Evolutionary conservation across 2,113 vertebrate genomes (phyloP).

Genomic region (Ophthalmolycus amberensis): DNA sequence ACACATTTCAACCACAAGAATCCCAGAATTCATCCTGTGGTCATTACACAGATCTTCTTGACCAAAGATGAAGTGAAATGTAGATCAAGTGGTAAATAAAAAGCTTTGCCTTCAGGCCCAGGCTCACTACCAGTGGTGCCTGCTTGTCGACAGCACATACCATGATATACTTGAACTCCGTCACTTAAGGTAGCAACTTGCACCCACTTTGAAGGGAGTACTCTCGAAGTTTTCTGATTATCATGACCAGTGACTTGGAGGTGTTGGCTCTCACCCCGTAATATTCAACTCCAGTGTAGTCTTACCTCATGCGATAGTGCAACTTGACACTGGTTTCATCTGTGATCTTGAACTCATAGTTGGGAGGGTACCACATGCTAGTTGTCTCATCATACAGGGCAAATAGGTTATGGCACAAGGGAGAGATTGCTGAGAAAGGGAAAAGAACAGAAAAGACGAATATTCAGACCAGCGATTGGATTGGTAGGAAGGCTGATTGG

Average conservation of each 20-base stretch:
- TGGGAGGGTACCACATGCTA: conserved; percentile 92
- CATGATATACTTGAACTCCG: neutral
- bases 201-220: neutral
- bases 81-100: neutral
- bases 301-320: conserved; percentile 96
- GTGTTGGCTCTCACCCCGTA: neutral
- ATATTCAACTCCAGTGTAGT: neutral
- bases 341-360: conserved; percentile 88
- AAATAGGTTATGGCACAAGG: conserved; percentile 95
- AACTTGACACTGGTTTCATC: conserved; percentile 87
- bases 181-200: neutral
- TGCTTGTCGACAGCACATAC: neutral
- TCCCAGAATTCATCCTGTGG: neutral
- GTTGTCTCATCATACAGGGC: conserved; percentile 89
- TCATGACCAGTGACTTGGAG: neutral
- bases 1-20: neutral
- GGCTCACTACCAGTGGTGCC: neutral
- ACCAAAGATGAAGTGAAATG: neutral
- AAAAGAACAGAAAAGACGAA: neutral
- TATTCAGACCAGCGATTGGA: conserved; percentile 9
- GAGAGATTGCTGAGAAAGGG: conserved; percentile 88
- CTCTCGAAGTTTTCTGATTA: neutral
- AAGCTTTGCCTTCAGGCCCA: neutral
- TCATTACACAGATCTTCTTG: neutral
- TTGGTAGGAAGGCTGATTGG: neutral